Evolutionary conservation across 92 coral and sea anemone species (phyloP), one percentile per base, ranked within the genome.

Genomic region (Isaurus tuberculatus): DNA sequence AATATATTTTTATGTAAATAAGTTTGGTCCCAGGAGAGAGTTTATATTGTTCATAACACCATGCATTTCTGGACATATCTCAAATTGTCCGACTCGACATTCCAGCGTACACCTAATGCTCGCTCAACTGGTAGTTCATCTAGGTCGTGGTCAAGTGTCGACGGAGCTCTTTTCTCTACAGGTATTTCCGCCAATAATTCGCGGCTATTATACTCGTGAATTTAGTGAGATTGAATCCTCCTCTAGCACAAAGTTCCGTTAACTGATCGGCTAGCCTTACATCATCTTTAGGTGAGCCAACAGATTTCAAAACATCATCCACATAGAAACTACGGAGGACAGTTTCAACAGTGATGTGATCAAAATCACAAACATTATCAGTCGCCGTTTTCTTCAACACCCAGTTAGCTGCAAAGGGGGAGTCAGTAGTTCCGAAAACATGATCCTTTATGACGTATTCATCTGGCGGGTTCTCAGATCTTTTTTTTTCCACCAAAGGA

Each of bases 401-500:
- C 25, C 69, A 73, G 61, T 82, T 90, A 14, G 92, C 94, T 30
- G 84, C 66, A 65, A 88, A 88, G 13, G 90, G 85, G 0, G 94
- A 88, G 25, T 85, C 83, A 31, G 91, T 68, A 2, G 92, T 87
- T 4, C 92, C 92, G 64, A 91, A 85, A n/a, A 85, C 88, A 32
- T 79, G 91, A 14, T 72, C 83, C 0, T 48, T 26, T 84, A 87
- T 84, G 25, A 79, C 88, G 49, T 84, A 84, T 60, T 84, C 91
- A 2, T 75, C 83, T 37, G 82, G 89, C 1, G 72, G 72, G 6
- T 87, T 57, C n/a, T 63, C 84, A 3, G 61, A 26, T 40, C 82
- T n/a, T n/a, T 75, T 5, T 36, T 79, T 44, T 68, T 34, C 92
- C 93, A 90, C 93, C 94, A 90, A 46, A 92, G 89, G 69, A 90